Percentiles rank a stretch among this genome's conserved stretches.
These are phyloP conservation scores for Dicaeum eximium DNA, from an alignment of 2,113 vertebrate genomes.

Conservation along the genomic window DNA sequence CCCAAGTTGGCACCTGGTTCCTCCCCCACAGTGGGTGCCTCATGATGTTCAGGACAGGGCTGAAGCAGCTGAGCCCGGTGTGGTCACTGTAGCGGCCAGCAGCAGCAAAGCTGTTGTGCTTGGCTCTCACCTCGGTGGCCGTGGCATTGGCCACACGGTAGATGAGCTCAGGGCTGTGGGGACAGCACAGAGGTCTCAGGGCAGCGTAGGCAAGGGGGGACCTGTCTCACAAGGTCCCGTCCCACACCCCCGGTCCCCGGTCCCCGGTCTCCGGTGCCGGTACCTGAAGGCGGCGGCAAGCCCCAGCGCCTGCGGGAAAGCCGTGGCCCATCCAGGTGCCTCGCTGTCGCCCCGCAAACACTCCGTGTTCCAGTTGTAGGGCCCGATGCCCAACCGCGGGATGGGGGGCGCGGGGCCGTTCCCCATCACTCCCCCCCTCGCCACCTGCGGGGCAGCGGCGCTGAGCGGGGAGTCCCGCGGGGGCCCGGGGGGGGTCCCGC, in stretches of 20 bases:
- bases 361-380: constrained; percentile 70
- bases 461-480: neutral
- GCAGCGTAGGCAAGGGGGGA: rapidly evolving
- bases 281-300: constrained; percentile 47
- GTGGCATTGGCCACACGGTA: constrained; percentile 26
- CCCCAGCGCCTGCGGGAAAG: constrained; percentile 19
- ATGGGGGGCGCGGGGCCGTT: constrained; percentile 66
- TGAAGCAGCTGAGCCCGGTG: constrained; percentile 71
- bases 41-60: constrained; percentile 70
- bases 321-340: constrained; percentile 55
- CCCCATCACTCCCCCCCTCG: constrained; percentile 40
- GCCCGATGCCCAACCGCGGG: constrained; percentile 48
- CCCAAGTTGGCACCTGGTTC: constrained; percentile 47
- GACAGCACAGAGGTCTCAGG: rapidly evolving
- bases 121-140: constrained; percentile 42
- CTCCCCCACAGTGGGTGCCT: constrained; percentile 68
- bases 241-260: neutral
- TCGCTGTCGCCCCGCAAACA: constrained; percentile 56
- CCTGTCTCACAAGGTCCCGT: neutral
- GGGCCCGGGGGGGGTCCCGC: neutral
- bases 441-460: constrained; percentile 27
- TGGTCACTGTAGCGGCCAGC: constrained; percentile 52
- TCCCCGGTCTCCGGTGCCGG: neutral
- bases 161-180: constrained; percentile 13
- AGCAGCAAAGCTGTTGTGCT: constrained; percentile 47